A percentile compares a stretch with the other conserved stretches of the same genome.
Conservation (phyloP, 2,888 invertebrate species). For the Pediacus dermestoides region DNA sequence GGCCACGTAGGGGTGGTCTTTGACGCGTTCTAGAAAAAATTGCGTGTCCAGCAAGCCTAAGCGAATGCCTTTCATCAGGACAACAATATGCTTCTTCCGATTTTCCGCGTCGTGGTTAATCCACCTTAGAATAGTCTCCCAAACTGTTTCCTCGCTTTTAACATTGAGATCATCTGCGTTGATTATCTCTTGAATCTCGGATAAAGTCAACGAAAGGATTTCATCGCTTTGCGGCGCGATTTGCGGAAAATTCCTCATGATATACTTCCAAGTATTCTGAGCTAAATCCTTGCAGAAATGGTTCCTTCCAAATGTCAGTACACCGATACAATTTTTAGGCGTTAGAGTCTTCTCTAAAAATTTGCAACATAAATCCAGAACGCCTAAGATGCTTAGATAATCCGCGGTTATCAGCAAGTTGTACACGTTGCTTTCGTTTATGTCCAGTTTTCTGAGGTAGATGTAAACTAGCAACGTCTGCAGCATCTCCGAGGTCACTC, state of each 20-base stretch:
- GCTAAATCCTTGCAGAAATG: conserved; percentile 72
- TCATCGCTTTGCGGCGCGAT: conserved; percentile 72
- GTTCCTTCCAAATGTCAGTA: conserved; percentile 78
- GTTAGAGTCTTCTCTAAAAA: conserved; percentile 67
- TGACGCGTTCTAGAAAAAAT: conserved; percentile 87
- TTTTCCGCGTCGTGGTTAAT: conserved; percentile 72
- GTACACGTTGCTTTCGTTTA: conserved; percentile 76
- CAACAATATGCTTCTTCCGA: conserved; percentile 71
- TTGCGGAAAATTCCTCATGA: conserved; percentile 70
- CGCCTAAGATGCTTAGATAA: conserved; percentile 80
- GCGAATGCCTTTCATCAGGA: conserved; percentile 75
- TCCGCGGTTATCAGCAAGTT: conserved; percentile 81
- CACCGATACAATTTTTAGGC: conserved; percentile 78
- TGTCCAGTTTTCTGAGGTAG: conserved; percentile 73
- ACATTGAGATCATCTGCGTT: conserved; percentile 82
- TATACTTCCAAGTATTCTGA: conserved; percentile 53
- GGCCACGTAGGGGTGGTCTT: conserved; percentile 81
- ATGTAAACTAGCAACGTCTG: conserved; percentile 78
- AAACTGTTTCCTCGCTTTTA: conserved; percentile 81
- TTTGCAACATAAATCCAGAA: conserved; percentile 76
- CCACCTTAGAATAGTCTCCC: conserved; percentile 85
- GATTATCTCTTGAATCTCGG: conserved; percentile 73
- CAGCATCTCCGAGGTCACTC: conserved; percentile 74
- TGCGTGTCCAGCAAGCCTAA: conserved; percentile 81
- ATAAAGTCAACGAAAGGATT: conserved; percentile 66